A percentile compares a stretch with the other conserved stretches of the same genome.
Evolutionary conservation across 2,113 vertebrate species (phyloP).

Genomic region (Noctilio leporinus): DNA sequence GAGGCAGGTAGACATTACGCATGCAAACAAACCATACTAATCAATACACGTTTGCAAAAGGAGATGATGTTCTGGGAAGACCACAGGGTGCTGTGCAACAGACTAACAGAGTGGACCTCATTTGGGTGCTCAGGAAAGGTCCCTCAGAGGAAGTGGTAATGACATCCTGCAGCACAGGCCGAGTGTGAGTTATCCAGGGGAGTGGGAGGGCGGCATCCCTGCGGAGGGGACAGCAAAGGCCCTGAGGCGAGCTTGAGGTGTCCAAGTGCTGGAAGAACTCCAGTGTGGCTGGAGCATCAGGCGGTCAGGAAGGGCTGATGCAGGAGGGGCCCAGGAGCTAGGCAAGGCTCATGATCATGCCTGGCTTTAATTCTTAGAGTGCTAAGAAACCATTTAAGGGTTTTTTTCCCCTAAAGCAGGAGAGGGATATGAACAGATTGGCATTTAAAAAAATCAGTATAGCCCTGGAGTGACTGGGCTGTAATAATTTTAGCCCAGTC

Average conservation of each 20-base stretch:
- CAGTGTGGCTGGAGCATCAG: background rate
- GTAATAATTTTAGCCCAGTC: too few relatives aligned
- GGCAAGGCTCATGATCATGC: background rate
- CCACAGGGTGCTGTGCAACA: background rate
- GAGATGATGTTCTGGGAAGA: background rate
- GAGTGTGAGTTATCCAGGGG: background rate
- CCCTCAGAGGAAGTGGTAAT: background rate
- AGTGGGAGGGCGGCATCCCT: background rate
- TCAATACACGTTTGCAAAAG: background rate
- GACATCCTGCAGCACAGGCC: background rate
- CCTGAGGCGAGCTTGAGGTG: background rate
- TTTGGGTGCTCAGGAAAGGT: background rate
- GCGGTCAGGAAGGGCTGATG: background rate
- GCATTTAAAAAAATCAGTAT: background rate
- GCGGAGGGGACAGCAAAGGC: constrained; percentile 45
- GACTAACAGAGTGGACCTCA: background rate
- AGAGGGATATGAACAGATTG: background rate
- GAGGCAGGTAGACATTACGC: background rate
- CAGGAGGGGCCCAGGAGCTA: background rate
- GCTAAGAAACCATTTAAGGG: background rate
- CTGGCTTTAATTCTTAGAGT: background rate
- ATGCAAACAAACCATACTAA: background rate
- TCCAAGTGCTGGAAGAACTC: background rate
- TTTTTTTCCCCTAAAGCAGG: background rate
- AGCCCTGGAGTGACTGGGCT: too few relatives aligned